Base-by-base conservation (phyloP, 2,797 vertebrate species). In the Cetoscarus ocellatus region DNA sequence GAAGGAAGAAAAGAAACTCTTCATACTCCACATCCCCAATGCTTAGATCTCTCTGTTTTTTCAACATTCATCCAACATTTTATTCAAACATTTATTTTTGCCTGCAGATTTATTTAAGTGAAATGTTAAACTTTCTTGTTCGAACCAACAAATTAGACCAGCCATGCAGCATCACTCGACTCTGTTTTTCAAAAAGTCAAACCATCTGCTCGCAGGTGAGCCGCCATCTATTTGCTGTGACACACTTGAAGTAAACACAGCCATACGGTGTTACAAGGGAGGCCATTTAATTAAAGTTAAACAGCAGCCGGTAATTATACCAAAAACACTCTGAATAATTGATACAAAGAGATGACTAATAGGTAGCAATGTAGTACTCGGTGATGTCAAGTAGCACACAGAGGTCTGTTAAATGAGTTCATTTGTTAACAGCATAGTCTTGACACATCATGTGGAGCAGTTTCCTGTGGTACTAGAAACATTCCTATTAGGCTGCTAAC, bases 161-260 rank as follows among this genome's bases (percentile, higher is more conserved):
- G 47, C 44, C 17, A 49, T 34, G 44, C 39, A 13, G 6, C 44
- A 13, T 27, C 35, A 9, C 42, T 60, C 5, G 36, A 60, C 19
- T 48, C 40, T 36, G 7, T n/a, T 52, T 50, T n/a, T 42, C 19
- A 61, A 9, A 10, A 17, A 73, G 12, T 38, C 34, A 39, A 62
- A 48, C 62, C 50, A 54, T 61, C 38, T 67, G 57, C 64, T 50
- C 36, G 35, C 2, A 3, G 3, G 17, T 53, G 55, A 42, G 19
- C 38, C 17, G 14, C 8, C 47, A 27, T 42, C n/a, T n/a, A 66
- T 66, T 11, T 13, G 56, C 44, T 17, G 15, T 34, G 27, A 13
- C 51, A 56, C 13, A 18, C 45, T 50, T 15, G 45, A 61, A 38
- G 47, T 62, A 58, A 62, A 47, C 47, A 63, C 9, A 14, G 12